Evolutionary conservation across 2,888 invertebrate species (phyloP).

Genomic region (Sinohyriopsis cumingii): DNA sequence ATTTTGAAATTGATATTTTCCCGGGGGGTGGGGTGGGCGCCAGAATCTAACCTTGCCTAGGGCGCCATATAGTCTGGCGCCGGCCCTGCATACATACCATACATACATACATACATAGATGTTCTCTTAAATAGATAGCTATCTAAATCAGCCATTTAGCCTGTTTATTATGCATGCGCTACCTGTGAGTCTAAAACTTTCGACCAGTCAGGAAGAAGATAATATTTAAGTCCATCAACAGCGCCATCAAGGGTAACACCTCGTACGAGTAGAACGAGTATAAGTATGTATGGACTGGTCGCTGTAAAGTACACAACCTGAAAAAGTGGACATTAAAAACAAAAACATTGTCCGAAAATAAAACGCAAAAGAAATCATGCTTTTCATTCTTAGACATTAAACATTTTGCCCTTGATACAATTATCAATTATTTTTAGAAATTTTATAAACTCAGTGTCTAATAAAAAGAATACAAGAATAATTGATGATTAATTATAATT

Average conservation of each 20-base stretch:
- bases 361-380: constrained; percentile 1
- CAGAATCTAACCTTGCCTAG: no score
- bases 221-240: constrained; percentile 62
- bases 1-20: no score
- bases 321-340: constrained; percentile 14
- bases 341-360: not conserved
- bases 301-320: constrained; percentile 72
- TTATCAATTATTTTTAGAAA: not conserved
- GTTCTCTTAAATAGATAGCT: no score
- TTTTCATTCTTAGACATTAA: not conserved
- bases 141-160: no score
- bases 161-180: not conserved
- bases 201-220: constrained; percentile 64
- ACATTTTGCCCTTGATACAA: constrained; percentile 3
- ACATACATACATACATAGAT: no score
- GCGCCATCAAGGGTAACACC: constrained; percentile 68
- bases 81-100: no score
- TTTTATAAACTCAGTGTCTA: not conserved
- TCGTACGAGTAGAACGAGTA: constrained; percentile 66
- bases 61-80: no score
- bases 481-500: no score
- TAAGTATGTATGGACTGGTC: constrained; percentile 66
- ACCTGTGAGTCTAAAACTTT: constrained; percentile 58
- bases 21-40: no score
- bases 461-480: no score